Evolutionary conservation across 2,888 invertebrate genomes (phyloP).

Genomic region (Exephanes ischioxanthus): DNA sequence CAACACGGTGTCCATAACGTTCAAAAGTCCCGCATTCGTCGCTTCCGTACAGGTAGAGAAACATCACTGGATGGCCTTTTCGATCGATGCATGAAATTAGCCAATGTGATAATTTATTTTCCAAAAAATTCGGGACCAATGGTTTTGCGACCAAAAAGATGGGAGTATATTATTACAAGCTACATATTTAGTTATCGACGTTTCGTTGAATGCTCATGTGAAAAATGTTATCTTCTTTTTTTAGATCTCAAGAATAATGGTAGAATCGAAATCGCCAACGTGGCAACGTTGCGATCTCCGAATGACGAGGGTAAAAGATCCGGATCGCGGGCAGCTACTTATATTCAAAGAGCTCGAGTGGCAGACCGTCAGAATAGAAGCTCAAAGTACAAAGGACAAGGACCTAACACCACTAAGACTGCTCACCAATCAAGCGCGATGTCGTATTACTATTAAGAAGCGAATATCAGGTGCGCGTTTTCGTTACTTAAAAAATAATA

Average conservation of each 20-base stretch:
- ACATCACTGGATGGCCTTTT: background rate
- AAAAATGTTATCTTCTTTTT: background rate
- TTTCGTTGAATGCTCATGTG: background rate
- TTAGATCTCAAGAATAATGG: conserved; percentile 95
- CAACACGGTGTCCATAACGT: conserved; percentile 97
- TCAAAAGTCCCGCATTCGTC: conserved; percentile 97
- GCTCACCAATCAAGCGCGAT: conserved; percentile 96
- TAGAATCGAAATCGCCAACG: conserved; percentile 97
- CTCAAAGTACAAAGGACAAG: conserved; percentile 92
- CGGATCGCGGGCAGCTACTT: conserved; percentile 94
- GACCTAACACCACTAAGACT: conserved; percentile 95
- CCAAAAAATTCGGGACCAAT: background rate
- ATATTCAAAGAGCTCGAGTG: conserved; percentile 99
- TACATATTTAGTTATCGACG: background rate
- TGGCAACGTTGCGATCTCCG: conserved; percentile 95
- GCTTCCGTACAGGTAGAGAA: conserved; percentile 95
- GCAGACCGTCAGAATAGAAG: conserved; percentile 98
- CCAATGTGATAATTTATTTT: background rate
- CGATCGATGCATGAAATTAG: background rate
- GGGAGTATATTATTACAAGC: background rate
- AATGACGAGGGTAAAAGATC: conserved; percentile 96
- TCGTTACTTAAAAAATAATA: background rate
- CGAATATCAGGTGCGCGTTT: conserved; percentile 90
- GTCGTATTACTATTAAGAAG: conserved; percentile 98
- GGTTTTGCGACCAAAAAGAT: background rate